These are phyloP conservation scores for Scleropages formosus DNA, from an alignment of 2,797 vertebrate genomes.

Conservation along the genomic window DNA sequence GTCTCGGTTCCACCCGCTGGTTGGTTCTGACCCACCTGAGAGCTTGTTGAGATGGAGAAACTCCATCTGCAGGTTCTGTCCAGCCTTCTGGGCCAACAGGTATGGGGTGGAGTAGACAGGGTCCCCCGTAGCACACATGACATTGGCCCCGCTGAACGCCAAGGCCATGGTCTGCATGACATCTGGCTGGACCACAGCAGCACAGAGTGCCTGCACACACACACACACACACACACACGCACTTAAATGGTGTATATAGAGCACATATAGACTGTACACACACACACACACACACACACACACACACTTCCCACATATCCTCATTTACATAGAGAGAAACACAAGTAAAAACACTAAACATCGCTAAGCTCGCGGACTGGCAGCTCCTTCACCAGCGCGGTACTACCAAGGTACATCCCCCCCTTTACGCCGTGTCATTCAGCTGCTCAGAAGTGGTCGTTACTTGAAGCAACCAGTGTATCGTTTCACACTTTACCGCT, in stretches of 20 bases:
- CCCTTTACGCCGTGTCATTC: no score
- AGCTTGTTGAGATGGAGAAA: conserved; percentile 94
- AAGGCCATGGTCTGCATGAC: conserved; percentile 84
- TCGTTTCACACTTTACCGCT: no score
- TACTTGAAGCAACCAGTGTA: no score
- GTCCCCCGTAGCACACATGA: conserved; percentile 89
- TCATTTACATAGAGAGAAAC: no score
- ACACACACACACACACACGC: conserved; percentile 31
- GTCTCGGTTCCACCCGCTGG: conserved; percentile 13
- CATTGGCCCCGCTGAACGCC: conserved; percentile 89
- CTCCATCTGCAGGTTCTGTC: conserved; percentile 93
- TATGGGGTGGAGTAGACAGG: conserved; percentile 83
- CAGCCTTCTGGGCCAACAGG: conserved; percentile 84
- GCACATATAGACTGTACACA: no score
- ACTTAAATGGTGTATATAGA: no score
- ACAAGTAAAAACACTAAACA: no score
- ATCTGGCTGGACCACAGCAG: conserved; percentile 79
- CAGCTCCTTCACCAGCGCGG: no score
- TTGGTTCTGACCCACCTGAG: no score
- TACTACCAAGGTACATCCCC: no score
- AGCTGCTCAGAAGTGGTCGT: no score
- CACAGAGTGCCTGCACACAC: conserved; percentile 78
- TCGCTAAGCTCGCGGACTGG: no score
- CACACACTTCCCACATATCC: neutral
- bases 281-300: conserved; percentile 20